Evolutionary conservation across 2,797 vertebrate genomes (phyloP).

Genomic region (Coregonus suidteri): DNA sequence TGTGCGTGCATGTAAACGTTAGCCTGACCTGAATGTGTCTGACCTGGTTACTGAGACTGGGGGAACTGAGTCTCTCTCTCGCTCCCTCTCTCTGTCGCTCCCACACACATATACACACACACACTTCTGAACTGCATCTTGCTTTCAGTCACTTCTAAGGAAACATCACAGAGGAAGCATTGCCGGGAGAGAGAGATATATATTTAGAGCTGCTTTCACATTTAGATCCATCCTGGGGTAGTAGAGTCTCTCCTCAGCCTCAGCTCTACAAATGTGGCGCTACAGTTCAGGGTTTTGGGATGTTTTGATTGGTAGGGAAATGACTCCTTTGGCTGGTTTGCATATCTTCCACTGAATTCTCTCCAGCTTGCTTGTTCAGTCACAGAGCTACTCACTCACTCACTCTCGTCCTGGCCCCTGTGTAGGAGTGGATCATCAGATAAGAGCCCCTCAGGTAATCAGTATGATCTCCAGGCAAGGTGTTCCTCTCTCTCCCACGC

Average conservation of each 20-base stretch:
- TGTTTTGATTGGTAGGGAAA: background rate
- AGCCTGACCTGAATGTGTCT: conserved; percentile 71
- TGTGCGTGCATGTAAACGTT: too few relatives aligned
- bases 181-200: too few relatives aligned
- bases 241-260: background rate
- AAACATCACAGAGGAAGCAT: background rate
- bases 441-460: conserved; percentile 6
- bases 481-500: background rate
- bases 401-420: too few relatives aligned
- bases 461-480: background rate
- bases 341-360: background rate
- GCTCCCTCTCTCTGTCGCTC: background rate
- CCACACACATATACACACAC: conserved; percentile 5
- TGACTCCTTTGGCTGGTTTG: background rate
- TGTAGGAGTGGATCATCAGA: conserved; percentile 32
- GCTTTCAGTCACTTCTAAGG: background rate
- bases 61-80: conserved; percentile 24
- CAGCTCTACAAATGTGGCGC: background rate
- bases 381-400: conserved; percentile 6
- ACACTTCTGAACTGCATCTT: background rate
- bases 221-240: background rate
- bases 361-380: background rate
- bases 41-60: conserved; percentile 64
- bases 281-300: background rate
- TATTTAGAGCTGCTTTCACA: background rate